These are phyloP conservation scores for Latrodectus elegans DNA, from an alignment of 2,888 invertebrate species.

Conservation along the genomic window DNA sequence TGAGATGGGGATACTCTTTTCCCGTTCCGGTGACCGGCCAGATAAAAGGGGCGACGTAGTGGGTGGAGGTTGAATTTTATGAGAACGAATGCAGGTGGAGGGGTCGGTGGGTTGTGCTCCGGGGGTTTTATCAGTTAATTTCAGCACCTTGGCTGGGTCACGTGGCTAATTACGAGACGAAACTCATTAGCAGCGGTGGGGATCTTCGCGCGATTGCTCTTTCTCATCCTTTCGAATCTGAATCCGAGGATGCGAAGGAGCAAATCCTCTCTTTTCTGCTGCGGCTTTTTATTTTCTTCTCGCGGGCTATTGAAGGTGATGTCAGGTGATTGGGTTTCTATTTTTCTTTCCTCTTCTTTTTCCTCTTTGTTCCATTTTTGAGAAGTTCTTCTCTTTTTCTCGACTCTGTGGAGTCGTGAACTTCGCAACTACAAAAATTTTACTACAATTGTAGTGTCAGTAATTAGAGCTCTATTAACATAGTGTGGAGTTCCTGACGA, in stretches of 20 bases:
- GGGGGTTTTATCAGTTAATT: conserved; percentile 64
- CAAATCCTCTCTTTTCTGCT: background rate
- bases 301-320: background rate
- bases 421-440: too few species aligned
- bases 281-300: background rate
- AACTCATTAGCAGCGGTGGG: conserved; percentile 47
- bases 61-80: conserved; percentile 37
- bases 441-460: too few species aligned
- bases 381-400: too few species aligned
- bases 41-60: conserved; percentile 36
- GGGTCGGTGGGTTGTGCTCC: background rate
- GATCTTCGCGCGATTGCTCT: conserved; percentile 53
- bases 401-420: too few species aligned
- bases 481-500: too few species aligned
- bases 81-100: conserved; percentile 39
- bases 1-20: conserved; percentile 44
- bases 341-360: background rate
- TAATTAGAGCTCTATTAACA: too few species aligned
- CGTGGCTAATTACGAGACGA: conserved; percentile 63
- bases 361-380: background rate
- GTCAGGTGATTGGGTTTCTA: background rate
- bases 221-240: conserved; percentile 7
- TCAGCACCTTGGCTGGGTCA: conserved; percentile 63
- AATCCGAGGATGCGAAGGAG: background rate
- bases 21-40: conserved; percentile 46